These are phyloP conservation scores for Diarsia rubi DNA, from an alignment of 2,888 invertebrate genomes.

Conservation along the genomic window DNA sequence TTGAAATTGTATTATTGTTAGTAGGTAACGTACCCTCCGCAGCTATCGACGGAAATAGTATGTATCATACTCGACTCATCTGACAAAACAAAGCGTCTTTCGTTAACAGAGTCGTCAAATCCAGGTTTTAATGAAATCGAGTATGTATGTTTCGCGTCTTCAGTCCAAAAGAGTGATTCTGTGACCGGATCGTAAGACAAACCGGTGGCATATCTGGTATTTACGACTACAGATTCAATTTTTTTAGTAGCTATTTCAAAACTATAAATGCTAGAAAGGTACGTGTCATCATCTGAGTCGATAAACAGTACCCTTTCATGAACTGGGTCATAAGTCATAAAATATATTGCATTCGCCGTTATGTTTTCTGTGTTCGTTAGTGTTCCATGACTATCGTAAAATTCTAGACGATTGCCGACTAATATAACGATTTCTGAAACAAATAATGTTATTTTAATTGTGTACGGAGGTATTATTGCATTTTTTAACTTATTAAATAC, in stretches of 20 bases:
- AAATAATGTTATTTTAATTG: background rate
- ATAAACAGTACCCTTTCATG: background rate
- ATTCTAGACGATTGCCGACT: slow-evolving; percentile 6
- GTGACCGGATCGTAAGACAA: slow-evolving; percentile 3
- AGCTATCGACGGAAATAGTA: background rate
- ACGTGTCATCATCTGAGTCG: slow-evolving; percentile 4
- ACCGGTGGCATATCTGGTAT: background rate
- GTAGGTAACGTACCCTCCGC: slow-evolving; percentile 2
- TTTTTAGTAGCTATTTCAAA: background rate
- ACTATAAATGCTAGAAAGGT: background rate
- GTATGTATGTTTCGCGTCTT: background rate
- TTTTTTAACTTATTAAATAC: background rate
- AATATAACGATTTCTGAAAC: slow-evolving; percentile 8
- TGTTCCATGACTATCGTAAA: slow-evolving; percentile 7
- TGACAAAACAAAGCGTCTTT: background rate
- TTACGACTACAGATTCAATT: background rate
- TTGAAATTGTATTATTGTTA: background rate
- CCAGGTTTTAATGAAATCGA: slow-evolving; percentile 1
- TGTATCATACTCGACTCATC: background rate
- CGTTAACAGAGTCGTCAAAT: background rate
- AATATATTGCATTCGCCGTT: background rate
- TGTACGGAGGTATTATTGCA: too few relatives aligned
- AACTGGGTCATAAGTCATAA: slow-evolving; percentile 5
- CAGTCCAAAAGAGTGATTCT: slow-evolving; percentile 4
- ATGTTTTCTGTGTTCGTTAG: slow-evolving; percentile 6